Conservation (phyloP, 2,797 vertebrate genomes). For the Anniella stebbinsi region DNA sequence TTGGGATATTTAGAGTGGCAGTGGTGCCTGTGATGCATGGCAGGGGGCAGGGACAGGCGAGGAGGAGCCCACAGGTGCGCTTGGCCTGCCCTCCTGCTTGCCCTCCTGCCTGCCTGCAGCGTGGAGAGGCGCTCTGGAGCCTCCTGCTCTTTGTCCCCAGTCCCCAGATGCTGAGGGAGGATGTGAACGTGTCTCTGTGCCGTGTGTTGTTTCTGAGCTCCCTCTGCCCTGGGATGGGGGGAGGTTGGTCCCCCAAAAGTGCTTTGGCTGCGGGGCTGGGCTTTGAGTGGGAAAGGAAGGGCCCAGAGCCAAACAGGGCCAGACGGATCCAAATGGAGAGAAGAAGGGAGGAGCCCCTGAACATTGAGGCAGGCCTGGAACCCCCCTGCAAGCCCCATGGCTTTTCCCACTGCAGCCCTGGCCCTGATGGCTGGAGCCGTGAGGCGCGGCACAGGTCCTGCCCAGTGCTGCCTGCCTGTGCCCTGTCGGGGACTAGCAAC, state of each 20-base stretch:
- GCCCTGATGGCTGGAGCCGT: no score
- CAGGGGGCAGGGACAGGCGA: neutral
- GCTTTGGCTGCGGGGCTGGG: no score
- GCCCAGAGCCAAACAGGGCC: neutral
- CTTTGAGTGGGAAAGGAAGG: neutral
- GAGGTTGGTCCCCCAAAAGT: neutral
- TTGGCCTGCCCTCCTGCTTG: neutral
- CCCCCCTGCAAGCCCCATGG: no score
- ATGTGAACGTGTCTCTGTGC: no score
- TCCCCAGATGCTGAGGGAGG: no score
- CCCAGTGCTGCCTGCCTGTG: no score
- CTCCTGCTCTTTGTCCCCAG: neutral
- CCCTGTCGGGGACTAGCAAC: no score
- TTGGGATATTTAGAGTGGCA: neutral
- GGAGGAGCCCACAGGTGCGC: neutral
- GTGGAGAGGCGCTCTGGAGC: neutral
- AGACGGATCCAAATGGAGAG: no score
- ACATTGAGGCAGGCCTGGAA: no score
- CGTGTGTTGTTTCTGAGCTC: no score
- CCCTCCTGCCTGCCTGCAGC: neutral
- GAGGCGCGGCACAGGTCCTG: no score
- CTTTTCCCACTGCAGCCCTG: no score
- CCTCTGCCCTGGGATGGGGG: neutral
- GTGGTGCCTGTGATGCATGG: neutral
- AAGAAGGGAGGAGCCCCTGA: neutral